Conservation (phyloP, 1,140 invertebrate species). For the Asbolus verrucosus region DNA sequence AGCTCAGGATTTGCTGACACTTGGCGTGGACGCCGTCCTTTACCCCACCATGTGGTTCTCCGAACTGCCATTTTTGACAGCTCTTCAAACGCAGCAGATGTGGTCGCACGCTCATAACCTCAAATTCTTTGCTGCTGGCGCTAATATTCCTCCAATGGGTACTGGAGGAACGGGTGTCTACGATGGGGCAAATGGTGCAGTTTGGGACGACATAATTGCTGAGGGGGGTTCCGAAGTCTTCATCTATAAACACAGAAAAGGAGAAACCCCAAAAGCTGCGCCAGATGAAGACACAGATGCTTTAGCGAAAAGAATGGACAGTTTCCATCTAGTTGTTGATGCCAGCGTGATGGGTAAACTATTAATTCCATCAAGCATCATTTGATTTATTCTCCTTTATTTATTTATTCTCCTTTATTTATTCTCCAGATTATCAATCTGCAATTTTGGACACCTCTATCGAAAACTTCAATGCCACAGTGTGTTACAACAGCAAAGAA, state of each 20-base stretch:
- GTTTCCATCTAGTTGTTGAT: too few relatives aligned
- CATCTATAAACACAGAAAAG: too few relatives aligned
- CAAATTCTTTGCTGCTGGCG: constrained; percentile 67
- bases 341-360: too few relatives aligned
- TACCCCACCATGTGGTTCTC: constrained; percentile 81
- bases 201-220: too few relatives aligned
- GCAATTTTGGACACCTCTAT: constrained; percentile 53
- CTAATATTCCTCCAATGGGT: constrained; percentile 65
- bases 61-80: constrained; percentile 77
- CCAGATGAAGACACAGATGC: too few relatives aligned
- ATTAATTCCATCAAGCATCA: neutral
- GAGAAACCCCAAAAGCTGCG: too few relatives aligned
- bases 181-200: constrained; percentile 61
- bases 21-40: constrained; percentile 72
- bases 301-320: too few relatives aligned
- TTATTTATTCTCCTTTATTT: too few relatives aligned
- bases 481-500: neutral
- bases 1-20: constrained; percentile 67
- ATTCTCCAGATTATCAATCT: constrained; percentile 46
- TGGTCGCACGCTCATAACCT: constrained; percentile 67
- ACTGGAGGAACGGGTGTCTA: constrained; percentile 65
- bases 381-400: too few relatives aligned
- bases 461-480: constrained; percentile 48
- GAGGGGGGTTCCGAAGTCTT: too few relatives aligned
- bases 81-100: constrained; percentile 66